These are phyloP conservation scores for Brachionichthys hirsutus DNA, from an alignment of 2,113 vertebrate species.

Conservation along the genomic window DNA sequence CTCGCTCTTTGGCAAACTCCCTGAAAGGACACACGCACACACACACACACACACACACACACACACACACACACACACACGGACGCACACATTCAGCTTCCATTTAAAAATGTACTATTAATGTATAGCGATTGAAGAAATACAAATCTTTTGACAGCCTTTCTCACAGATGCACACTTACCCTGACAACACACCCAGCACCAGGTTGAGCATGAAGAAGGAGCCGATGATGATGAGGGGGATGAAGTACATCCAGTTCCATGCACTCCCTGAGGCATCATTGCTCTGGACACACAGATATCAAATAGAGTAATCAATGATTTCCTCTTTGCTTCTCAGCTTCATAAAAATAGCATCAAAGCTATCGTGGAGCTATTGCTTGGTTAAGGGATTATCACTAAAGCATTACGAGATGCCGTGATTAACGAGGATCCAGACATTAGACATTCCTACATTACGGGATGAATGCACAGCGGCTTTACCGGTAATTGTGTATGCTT, in stretches of 20 bases:
- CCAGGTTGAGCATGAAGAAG: conserved; percentile 97
- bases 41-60: no score
- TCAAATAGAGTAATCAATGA: conserved; percentile 29
- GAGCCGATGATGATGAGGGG: conserved; percentile 97
- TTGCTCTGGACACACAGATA: conserved; percentile 82
- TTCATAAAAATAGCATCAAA: not conserved
- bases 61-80: no score
- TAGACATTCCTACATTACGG: not conserved
- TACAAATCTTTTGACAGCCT: not conserved
- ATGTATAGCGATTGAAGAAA: not conserved
- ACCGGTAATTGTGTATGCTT: not conserved
- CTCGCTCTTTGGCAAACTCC: conserved; percentile 95
- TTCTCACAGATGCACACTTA: conserved; percentile 64
- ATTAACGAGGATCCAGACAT: conserved; percentile 7
- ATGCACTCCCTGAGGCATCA: conserved; percentile 91
- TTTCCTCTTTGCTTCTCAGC: conserved; percentile 9
- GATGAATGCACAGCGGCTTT: not conserved
- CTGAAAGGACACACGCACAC: conserved; percentile 60
- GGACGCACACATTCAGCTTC: no score
- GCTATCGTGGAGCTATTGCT: conserved; percentile 5
- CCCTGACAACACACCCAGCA: conserved; percentile 93
- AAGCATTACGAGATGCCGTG: conserved; percentile 1
- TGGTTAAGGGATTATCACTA: conserved; percentile 13
- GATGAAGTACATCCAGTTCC: conserved; percentile 97
- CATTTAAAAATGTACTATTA: not conserved